Evolutionary conservation across 2,888 invertebrate genomes (phyloP).

Genomic region (Callosobruchus maculatus): DNA sequence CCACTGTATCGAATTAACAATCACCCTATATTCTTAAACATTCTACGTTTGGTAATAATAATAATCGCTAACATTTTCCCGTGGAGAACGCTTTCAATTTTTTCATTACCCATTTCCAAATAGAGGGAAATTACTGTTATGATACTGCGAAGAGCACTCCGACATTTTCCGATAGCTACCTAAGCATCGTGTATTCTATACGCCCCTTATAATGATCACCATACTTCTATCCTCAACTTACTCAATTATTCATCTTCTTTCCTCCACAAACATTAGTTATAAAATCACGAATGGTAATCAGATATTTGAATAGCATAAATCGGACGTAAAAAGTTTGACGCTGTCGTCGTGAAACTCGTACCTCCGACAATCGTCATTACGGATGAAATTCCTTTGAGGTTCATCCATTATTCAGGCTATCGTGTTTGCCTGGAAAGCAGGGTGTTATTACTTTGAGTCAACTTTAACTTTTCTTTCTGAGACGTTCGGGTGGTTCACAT

Average conservation of each 20-base stretch:
- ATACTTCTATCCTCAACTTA: not conserved
- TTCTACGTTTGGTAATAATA: no score
- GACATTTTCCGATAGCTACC: no score
- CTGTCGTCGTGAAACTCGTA: slow-evolving; percentile 22
- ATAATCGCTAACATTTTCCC: no score
- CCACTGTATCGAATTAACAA: no score
- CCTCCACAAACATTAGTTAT: not conserved
- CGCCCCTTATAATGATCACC: not conserved
- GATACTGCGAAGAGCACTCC: no score
- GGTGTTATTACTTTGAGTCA: slow-evolving; percentile 5
- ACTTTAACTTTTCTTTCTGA: not conserved
- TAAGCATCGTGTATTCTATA: no score
- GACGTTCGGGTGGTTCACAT: not conserved
- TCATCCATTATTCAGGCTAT: slow-evolving; percentile 30
- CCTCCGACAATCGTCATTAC: slow-evolving; percentile 15
- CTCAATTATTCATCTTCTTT: not conserved
- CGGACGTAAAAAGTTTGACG: slow-evolving; percentile 19
- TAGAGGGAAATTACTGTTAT: no score
- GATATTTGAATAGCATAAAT: slow-evolving; percentile 26
- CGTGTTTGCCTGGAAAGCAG: slow-evolving; percentile 15
- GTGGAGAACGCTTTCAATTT: no score
- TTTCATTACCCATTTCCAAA: no score
- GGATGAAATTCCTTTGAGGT: slow-evolving; percentile 18
- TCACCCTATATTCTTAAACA: no score
- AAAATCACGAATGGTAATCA: not conserved